Evolutionary conservation across 2,888 invertebrate species (phyloP).

Genomic region (Nomada ferruginata): DNA sequence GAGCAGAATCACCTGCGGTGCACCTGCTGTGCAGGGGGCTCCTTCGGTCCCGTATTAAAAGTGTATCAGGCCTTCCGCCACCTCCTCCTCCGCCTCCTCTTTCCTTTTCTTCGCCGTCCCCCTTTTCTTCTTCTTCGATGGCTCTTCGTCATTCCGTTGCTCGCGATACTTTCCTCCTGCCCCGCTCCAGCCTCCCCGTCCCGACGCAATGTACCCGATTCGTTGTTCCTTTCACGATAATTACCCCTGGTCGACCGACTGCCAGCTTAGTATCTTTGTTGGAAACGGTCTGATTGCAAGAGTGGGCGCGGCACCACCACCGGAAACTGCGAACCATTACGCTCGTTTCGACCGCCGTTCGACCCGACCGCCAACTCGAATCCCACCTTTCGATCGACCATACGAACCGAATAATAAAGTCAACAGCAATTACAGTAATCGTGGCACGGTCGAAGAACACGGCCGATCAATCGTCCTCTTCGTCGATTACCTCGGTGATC

Average conservation of each 20-base stretch:
- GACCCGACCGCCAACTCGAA: background rate
- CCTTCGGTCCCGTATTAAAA: conserved; percentile 76
- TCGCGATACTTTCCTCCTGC: conserved; percentile 43
- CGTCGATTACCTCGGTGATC: no score
- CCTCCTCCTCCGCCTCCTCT: conserved; percentile 31
- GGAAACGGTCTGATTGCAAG: conserved; percentile 41
- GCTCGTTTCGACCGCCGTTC: background rate
- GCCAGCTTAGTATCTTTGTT: conserved; percentile 25
- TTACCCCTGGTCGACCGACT: conserved; percentile 52
- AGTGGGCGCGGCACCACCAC: conserved; percentile 26
- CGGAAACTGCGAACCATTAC: conserved; percentile 35
- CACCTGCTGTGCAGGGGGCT: conserved; percentile 84
- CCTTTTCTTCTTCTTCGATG: conserved; percentile 7
- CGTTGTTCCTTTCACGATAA: conserved; percentile 53
- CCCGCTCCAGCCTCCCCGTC: conserved; percentile 22
- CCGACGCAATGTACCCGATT: conserved; percentile 49
- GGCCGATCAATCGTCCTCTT: no score
- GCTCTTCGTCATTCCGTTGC: conserved; percentile 20
- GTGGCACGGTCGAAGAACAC: background rate
- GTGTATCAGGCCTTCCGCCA: conserved; percentile 72
- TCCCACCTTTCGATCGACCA: conserved; percentile 2
- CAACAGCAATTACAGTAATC: conserved; percentile 22
- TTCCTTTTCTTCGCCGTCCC: conserved; percentile 31
- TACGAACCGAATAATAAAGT: conserved; percentile 11
- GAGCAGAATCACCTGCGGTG: conserved; percentile 83